Conservation (phyloP, 2,113 vertebrate genomes). For the Brachypodius melanocephalos region DNA sequence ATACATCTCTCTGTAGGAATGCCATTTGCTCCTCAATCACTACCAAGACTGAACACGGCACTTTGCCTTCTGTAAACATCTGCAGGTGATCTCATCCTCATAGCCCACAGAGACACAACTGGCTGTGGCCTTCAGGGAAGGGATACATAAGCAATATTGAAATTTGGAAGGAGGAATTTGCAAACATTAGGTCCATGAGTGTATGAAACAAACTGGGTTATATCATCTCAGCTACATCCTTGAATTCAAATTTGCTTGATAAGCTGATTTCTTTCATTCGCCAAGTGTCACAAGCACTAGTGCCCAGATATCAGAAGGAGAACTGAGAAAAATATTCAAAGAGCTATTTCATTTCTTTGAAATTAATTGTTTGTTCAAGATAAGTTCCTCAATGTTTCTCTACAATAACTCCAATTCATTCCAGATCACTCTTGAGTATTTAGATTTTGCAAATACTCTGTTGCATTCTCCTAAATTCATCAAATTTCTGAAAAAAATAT, state of each 20-base stretch:
- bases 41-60: accelerated
- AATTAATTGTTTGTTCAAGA: background rate
- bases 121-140: background rate
- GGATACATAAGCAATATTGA: background rate
- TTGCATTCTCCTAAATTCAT: background rate
- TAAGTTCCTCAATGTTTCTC: background rate
- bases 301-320: background rate
- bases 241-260: background rate
- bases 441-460: background rate
- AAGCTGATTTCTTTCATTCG: background rate
- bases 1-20: background rate
- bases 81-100: background rate
- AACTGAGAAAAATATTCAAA: background rate
- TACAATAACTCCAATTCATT: background rate
- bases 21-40: background rate
- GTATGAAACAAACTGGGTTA: background rate
- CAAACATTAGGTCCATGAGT: background rate
- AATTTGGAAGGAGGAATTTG: background rate
- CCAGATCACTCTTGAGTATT: background rate
- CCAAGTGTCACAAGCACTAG: background rate
- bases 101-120: background rate
- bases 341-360: background rate
- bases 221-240: background rate
- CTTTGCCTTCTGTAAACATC: background rate
- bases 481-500: background rate